Evolutionary conservation across 1,140 invertebrate genomes (phyloP).

Genomic region (Anagrus nilaparvatae): DNA sequence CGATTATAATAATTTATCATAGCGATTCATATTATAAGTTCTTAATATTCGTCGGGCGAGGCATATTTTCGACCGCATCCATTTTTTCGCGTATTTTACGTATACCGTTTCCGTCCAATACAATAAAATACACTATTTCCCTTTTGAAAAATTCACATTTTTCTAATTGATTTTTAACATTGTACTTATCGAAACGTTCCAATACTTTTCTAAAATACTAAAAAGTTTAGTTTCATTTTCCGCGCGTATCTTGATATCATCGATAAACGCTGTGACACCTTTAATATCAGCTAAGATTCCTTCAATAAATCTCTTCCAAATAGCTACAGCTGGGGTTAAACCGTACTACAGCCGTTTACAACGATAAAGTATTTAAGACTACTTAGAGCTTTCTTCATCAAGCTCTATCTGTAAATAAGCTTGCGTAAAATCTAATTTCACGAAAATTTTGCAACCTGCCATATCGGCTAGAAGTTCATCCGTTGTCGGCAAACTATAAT

Average conservation of each 20-base stretch:
- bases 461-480: background rate
- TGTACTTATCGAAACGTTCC: background rate
- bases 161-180: conserved; percentile 2
- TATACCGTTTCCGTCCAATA: background rate
- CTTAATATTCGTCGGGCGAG: too few relatives aligned
- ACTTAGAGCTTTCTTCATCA: too few relatives aligned
- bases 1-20: too few relatives aligned
- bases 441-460: background rate
- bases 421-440: background rate
- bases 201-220: background rate
- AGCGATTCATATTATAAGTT: too few relatives aligned
- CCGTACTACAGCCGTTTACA: background rate
- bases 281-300: background rate
- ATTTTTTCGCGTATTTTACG: background rate
- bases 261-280: background rate
- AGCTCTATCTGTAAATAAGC: background rate
- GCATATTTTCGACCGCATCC: background rate
- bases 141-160: background rate
- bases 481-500: background rate
- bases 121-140: background rate
- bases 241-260: background rate
- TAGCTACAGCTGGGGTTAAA: background rate
- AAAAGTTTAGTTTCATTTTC: background rate
- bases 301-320: background rate
- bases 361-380: background rate